These are phyloP conservation scores for Autographa pulchrina DNA, from an alignment of 2,888 invertebrate species.

Conservation along the genomic window DNA sequence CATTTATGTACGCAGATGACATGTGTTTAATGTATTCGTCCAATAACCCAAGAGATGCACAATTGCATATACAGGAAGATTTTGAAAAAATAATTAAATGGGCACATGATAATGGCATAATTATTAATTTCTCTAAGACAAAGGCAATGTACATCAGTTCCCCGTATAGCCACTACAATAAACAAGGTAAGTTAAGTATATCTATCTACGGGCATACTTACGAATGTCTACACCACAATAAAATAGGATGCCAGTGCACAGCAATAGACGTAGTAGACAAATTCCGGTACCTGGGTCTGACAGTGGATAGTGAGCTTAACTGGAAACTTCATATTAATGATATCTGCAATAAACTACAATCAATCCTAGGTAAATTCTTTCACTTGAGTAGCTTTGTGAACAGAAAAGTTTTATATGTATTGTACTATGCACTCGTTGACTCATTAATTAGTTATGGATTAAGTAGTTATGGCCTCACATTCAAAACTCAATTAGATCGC, in stretches of 20 bases:
- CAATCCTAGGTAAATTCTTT: slow-evolving; percentile 15
- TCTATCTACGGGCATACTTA: slow-evolving; percentile 12
- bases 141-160: slow-evolving; percentile 12
- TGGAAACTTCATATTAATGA: slow-evolving; percentile 6
- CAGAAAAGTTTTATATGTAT: slow-evolving; percentile 2
- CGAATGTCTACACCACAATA: slow-evolving; percentile 9
- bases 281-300: no score
- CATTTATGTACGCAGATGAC: no score
- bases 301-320: slow-evolving; percentile 10
- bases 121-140: slow-evolving; percentile 6
- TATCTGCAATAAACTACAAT: neutral
- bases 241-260: neutral
- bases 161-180: slow-evolving; percentile 1
- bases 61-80: no score
- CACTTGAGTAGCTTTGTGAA: slow-evolving; percentile 7
- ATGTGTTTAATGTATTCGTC: no score
- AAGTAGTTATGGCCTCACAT: slow-evolving; percentile 11
- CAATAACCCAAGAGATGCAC: no score
- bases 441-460: slow-evolving; percentile 7
- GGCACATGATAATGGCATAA: no score
- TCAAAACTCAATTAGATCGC: slow-evolving; percentile 9
- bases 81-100: no score
- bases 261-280: no score
- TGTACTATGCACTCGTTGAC: slow-evolving; percentile 17
- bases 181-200: neutral